phyloP scores from a whole-genome alignment of 1,140 invertebrate species.

The Bombus confusus region DNA sequence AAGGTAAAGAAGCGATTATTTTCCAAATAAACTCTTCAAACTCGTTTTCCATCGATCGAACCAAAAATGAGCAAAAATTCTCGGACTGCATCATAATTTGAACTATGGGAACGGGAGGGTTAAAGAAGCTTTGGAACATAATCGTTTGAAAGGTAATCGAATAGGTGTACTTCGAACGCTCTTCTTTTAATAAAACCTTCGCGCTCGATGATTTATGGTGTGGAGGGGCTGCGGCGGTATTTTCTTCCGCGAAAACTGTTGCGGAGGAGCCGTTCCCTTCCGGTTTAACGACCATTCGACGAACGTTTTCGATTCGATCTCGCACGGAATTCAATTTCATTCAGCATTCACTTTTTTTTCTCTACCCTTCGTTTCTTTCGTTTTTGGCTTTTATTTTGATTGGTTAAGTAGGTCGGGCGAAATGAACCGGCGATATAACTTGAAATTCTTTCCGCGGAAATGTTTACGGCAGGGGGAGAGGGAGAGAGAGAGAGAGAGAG shows the following conservation, averaged over 20 bases:
- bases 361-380: neutral
- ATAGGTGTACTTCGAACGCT: constrained; percentile 7
- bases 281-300: neutral
- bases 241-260: neutral
- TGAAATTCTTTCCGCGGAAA: constrained; percentile 3
- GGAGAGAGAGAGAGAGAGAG: neutral
- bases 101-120: too few relatives aligned
- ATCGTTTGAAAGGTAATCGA: constrained; percentile 25
- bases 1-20: too few relatives aligned
- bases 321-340: constrained; percentile 10
- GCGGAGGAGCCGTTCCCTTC: constrained; percentile 1
- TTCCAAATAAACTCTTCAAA: too few relatives aligned
- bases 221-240: too few relatives aligned
- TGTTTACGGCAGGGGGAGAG: neutral
- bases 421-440: neutral
- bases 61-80: too few relatives aligned
- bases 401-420: neutral
- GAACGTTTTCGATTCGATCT: neutral
- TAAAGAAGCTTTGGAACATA: too few relatives aligned
- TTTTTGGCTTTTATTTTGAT: constrained; percentile 5
- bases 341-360: neutral
- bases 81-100: too few relatives aligned
- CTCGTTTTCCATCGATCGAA: too few relatives aligned
- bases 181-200: constrained; percentile 19
- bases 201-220: constrained; percentile 15